phyloP scores from a whole-genome alignment of 2,797 vertebrate species.

The Phataginus tricuspis region DNA sequence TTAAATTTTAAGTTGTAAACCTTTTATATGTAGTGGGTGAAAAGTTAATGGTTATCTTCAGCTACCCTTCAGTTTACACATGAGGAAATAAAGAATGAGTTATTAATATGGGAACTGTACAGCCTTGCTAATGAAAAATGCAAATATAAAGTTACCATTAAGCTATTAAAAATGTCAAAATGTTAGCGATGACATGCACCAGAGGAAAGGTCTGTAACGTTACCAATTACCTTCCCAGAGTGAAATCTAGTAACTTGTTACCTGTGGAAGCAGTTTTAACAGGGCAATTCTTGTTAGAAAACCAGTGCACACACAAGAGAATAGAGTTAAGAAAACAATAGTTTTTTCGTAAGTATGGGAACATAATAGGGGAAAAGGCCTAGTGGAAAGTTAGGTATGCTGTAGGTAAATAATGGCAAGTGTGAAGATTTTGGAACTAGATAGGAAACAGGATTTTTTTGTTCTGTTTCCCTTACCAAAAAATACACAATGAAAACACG shows the following conservation, averaged over 20 bases:
- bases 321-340: background rate
- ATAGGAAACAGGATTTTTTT: background rate
- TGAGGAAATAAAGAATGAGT: background rate
- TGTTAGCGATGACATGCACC: background rate
- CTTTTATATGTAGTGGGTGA: background rate
- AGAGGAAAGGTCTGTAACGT: background rate
- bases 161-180: background rate
- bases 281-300: background rate
- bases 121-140: background rate
- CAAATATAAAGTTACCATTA: background rate
- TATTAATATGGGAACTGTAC: background rate
- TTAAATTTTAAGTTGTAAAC: constrained; percentile 32
- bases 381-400: background rate
- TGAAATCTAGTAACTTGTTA: background rate
- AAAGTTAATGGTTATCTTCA: background rate
- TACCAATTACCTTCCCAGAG: background rate
- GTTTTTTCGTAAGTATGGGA: background rate
- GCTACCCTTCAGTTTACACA: background rate
- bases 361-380: background rate
- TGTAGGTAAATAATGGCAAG: background rate
- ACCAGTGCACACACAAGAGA: background rate
- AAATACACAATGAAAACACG: background rate
- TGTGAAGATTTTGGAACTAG: background rate
- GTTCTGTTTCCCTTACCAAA: background rate
- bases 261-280: background rate